phyloP scores from a whole-genome alignment of 2,113 vertebrate species.

The Limnothrissa miodon region DNA sequence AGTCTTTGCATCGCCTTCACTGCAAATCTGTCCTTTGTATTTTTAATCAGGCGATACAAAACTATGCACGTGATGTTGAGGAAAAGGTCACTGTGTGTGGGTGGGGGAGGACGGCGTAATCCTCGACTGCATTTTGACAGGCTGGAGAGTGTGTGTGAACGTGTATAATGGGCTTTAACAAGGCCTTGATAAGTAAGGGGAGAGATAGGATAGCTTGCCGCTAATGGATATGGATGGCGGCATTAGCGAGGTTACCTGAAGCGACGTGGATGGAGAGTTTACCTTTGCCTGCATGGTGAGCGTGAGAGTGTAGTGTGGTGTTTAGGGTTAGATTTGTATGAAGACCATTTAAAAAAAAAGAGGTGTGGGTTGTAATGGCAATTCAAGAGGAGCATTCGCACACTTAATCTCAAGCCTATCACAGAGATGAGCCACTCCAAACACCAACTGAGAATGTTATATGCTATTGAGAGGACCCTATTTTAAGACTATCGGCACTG shows the following conservation, averaged over 20 bases:
- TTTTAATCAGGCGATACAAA: not conserved
- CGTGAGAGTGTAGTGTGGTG: not conserved
- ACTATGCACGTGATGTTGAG: not conserved
- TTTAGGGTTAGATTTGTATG: not conserved
- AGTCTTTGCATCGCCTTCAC: not conserved
- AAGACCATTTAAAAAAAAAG: not conserved
- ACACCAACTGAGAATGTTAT: not conserved
- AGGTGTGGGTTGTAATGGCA: not conserved
- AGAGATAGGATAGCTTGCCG: not conserved
- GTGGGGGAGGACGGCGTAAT: not conserved
- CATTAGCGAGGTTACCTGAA: not conserved
- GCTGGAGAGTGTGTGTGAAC: not conserved
- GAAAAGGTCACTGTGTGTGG: not conserved
- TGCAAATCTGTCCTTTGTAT: not conserved
- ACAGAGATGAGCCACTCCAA: not conserved
- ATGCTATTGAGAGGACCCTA: not conserved
- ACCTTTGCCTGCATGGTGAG: not conserved
- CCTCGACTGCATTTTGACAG: not conserved
- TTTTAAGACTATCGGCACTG: not conserved
- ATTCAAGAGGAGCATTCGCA: not conserved
- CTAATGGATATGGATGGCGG: slow-evolving; percentile 3
- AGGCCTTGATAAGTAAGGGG: not conserved
- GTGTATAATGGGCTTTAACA: not conserved
- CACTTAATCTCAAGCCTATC: not conserved
- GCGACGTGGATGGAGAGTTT: not conserved